Percentiles rank a stretch among this genome's conserved stretches.
Evolutionary conservation across 2,797 vertebrate genomes (phyloP).

Genomic region (Acanthurus lineatus): DNA sequence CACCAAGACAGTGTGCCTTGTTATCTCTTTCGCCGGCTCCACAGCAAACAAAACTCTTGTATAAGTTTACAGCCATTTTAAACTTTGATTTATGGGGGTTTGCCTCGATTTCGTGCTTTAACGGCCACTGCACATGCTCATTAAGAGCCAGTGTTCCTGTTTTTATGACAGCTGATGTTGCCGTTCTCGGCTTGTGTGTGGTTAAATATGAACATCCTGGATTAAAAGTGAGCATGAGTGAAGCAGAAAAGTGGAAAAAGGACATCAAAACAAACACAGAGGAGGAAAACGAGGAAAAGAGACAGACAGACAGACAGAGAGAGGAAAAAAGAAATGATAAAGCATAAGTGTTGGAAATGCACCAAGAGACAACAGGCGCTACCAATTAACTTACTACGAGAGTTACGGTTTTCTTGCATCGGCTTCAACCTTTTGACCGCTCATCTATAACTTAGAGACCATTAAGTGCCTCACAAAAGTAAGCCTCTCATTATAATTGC

Average conservation of each 20-base stretch:
- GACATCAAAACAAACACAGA: background rate
- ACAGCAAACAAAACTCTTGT: constrained; percentile 47
- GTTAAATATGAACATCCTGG: constrained; percentile 27
- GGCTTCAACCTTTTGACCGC: constrained; percentile 75
- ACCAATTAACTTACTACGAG: constrained; percentile 71
- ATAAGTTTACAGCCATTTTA: constrained; percentile 60
- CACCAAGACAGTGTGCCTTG: constrained; percentile 28
- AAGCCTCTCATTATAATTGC: constrained; percentile 65
- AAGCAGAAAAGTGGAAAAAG: background rate
- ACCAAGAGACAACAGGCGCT: constrained; percentile 63
- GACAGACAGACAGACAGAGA: constrained; percentile 14
- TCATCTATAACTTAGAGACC: constrained; percentile 75
- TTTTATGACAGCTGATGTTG: constrained; percentile 57
- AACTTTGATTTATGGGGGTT: constrained; percentile 56
- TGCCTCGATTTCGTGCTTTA: background rate
- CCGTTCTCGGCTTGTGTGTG: background rate
- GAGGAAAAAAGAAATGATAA: constrained; percentile 16
- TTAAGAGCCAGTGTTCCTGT: constrained; percentile 55
- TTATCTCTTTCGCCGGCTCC: constrained; percentile 32
- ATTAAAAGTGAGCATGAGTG: constrained; percentile 21
- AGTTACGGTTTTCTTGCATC: constrained; percentile 52
- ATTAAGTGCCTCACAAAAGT: constrained; percentile 63
- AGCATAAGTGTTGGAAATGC: constrained; percentile 22
- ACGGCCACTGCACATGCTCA: constrained; percentile 53
- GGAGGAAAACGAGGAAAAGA: background rate